Base-by-base conservation (phyloP, 2,113 vertebrate species). In the Eolophus roseicapilla region DNA sequence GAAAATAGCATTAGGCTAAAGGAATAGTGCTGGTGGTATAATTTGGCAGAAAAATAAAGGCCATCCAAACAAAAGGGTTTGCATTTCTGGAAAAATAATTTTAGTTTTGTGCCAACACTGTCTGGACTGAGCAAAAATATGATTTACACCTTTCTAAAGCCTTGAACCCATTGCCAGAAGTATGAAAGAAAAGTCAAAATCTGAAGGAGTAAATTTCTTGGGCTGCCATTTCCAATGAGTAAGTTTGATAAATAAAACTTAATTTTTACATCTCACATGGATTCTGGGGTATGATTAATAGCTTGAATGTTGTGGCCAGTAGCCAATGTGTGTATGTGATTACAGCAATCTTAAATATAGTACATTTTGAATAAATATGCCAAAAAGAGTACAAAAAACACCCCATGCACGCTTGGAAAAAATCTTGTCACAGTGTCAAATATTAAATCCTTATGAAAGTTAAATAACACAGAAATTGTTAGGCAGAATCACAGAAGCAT, bases 111-210 rank as follows among this genome's bases (percentile, higher is more conserved):
- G 95, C 96, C 97, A 97, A 55, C n/a, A 37, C 44, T 81, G 35
- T 92, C 94, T 97, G 92, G 75, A 93, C 77, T n/a, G 75, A 96
- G 21, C 9, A 82, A 88, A 88, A 95, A 80, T 57, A 95, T 95
- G 88, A 97, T 96, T 98, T 98, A 97, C 85, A 98, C 85, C 91
- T 97, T 97, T 95, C 57, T 96, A 85, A 96, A 93, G 81, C 85
- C 92, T 69, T 97, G 80, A 86, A 71, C 78, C 62, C 70, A 67
- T 68, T 94, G 93, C 94, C 95, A 97, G 69, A 77, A 96, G 20
- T 55, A 87, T 92, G 88, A 59, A 87, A 92, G 63, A 95, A 91
- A 95, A 97, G 74, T 82, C 49, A 59, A 91, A 92, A 81, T 76
- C 64, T 31, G 76, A 67, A 95, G 79, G 81, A 92, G 31, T 68